These are phyloP conservation scores for Dufourea novaeangliae DNA, from an alignment of 1,140 invertebrate species.

Conservation along the genomic window DNA sequence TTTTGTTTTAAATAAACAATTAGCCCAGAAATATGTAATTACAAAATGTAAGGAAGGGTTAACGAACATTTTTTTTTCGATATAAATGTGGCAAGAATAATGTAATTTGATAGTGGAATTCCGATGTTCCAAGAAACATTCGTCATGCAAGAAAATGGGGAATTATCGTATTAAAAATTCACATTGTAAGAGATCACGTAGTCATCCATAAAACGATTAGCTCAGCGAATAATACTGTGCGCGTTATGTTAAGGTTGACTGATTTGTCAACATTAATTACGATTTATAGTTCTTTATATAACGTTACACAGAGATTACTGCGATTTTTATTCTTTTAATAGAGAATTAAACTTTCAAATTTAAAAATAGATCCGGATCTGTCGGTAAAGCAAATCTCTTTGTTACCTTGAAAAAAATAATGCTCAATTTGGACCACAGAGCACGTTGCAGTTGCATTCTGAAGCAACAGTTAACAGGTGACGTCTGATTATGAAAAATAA, in stretches of 20 bases:
- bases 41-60: background rate
- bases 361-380: background rate
- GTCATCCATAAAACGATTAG: slow-evolving; percentile 14
- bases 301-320: background rate
- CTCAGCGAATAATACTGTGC: background rate
- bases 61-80: background rate
- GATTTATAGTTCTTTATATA: background rate
- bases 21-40: background rate
- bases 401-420: background rate
- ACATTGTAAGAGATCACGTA: slow-evolving; percentile 31
- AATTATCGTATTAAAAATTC: slow-evolving; percentile 14
- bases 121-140: background rate
- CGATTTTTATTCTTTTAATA: background rate
- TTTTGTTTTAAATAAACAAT: too few species aligned
- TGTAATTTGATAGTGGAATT: background rate
- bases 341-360: background rate
- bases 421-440: background rate
- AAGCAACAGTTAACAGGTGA: background rate
- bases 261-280: slow-evolving; percentile 3
- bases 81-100: too few species aligned
- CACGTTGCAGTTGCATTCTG: background rate
- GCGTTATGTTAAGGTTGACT: background rate
- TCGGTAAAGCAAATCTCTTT: background rate
- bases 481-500: background rate
- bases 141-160: background rate